Base-by-base conservation (phyloP, 2,888 invertebrate species). In the Stenodera caucasica region DNA sequence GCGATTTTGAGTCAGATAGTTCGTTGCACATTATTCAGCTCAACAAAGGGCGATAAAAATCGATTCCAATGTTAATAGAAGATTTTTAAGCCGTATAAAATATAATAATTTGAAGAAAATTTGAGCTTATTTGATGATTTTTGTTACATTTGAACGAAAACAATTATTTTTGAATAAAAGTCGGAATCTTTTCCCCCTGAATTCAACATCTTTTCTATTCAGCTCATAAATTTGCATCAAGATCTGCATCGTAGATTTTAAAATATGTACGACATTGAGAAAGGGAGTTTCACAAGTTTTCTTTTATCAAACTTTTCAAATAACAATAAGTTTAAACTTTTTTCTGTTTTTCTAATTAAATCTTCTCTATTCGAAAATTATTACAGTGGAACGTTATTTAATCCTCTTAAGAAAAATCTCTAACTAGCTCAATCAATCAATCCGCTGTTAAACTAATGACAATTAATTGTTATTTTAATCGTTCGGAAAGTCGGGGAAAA, bases 241-340 rank as follows among this genome's bases (percentile, higher is more conserved):
- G 45, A 45, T 45, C 45, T 45, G 21, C 21, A 45, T 45, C n/a
- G 45, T 45, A 45, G 21, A 45, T 45, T 45, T 45, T 45, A 45
- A 45, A 45, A 45, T 23, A 45, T 45, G n/a, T 45, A 23, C 45
- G 23, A 45, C 23, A 23, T 2, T 45, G 21, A 12, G 45, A 23
- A 26, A 30, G 23, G 23, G 12, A 12, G 45, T 23, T 45, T 45
- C 45, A 12, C 45, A 23, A 45, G 45, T 45, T 45, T 45, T 45
- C 23, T 23, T 45, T 6, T 45, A 23, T 23, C 12, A 45, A 45
- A 45, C 45, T 45, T 45, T 23, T 45, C 23, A 45, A 45, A 45
- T 45, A 45, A 45, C 45, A 45, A 21, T 21, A 45, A 21, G 12
- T 45, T 45, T 23, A 21, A 45, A 21, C 21, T 45, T 45, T 21